Base-by-base conservation (phyloP, 2,888 invertebrate species). In the Agrochola circellaris region DNA sequence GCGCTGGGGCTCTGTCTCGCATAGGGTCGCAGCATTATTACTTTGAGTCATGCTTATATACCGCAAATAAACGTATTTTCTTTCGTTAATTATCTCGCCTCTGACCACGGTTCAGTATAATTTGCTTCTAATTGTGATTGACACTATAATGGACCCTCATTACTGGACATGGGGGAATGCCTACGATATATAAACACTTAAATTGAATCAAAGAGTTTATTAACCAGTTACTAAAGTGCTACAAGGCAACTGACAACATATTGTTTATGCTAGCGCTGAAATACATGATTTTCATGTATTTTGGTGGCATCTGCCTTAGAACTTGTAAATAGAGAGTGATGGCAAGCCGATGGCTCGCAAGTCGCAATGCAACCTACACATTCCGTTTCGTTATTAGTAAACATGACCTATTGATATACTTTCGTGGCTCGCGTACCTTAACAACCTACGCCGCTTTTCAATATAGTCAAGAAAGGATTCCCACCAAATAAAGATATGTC, bases 401-500 rank as follows among this genome's bases (percentile, higher is more conserved):
- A 79, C 70, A 77, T 77, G 56, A 67, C 56, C 54, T 61, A 68
- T 64, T 60, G 34, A 60, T 76, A 68, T 42, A 77, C 15, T 26
- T 45, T 23, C 51, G 20, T 38, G 20, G n/a, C 3, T 83, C 48
- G 17, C 30, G 9, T 65, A 13, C 6, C 26, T 42, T 13, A 60
- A 70, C 23, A 58, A 60, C 11, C 20, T 34, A 67, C 23, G 58
- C n/a, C 11, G 45, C 23, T 42, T 20, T 26, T 26, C 48, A 68
- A 26, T 38, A 62, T 30, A 34, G 48, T n/a, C 38, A 23, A 65
- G 70, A 71, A 77, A 71, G 45, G 45, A 79, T 87, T 73, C 20
- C 48, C 54, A 75, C 79, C 75, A 77, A 77, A 85, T 85, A 82
- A 73, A 73, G 74, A 84, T 68, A 75, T 64, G 42, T 68, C 48